Percentiles rank a stretch among this genome's conserved stretches.
Evolutionary conservation across 2,113 vertebrate species (phyloP).

Genomic region (Mustela lutreola): DNA sequence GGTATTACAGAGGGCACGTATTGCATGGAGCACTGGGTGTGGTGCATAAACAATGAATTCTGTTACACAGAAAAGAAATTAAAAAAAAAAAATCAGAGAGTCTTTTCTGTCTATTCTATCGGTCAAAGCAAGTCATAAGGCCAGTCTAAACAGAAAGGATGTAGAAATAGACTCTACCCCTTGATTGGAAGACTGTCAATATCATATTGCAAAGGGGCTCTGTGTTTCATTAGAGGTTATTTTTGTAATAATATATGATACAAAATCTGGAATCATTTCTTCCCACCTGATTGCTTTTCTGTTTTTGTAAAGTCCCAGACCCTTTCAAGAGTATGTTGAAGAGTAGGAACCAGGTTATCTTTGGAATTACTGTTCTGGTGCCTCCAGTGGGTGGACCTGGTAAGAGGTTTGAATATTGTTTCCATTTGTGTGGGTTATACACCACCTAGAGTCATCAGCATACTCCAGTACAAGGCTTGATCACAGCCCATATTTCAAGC

Average conservation of each 20-base stretch:
- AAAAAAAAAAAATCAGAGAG: background rate
- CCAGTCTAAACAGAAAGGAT: background rate
- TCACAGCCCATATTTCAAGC: conserved; percentile 63
- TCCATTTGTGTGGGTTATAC: conserved; percentile 34
- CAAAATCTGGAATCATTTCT: background rate
- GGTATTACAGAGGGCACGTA: too few relatives aligned
- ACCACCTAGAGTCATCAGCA: conserved; percentile 9
- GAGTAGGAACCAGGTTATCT: background rate
- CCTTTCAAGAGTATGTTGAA: background rate
- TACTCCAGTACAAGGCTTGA: conserved; percentile 42
- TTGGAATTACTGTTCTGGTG: background rate
- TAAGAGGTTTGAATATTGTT: conserved; percentile 18
- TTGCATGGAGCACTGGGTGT: too few relatives aligned
- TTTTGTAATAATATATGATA: background rate
- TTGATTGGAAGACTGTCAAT: background rate
- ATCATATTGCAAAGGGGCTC: background rate
- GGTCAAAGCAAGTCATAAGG: background rate
- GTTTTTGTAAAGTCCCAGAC: background rate
- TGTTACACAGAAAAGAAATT: too few relatives aligned
- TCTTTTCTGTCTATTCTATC: background rate
- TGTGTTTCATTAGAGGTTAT: background rate
- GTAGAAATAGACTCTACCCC: background rate
- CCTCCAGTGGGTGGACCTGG: background rate
- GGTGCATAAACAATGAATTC: too few relatives aligned
- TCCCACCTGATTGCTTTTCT: background rate